Evolutionary conservation across 2,797 vertebrate species (phyloP), one percentile per base, ranked within the genome.

Genomic region (Apogon talboti): DNA sequence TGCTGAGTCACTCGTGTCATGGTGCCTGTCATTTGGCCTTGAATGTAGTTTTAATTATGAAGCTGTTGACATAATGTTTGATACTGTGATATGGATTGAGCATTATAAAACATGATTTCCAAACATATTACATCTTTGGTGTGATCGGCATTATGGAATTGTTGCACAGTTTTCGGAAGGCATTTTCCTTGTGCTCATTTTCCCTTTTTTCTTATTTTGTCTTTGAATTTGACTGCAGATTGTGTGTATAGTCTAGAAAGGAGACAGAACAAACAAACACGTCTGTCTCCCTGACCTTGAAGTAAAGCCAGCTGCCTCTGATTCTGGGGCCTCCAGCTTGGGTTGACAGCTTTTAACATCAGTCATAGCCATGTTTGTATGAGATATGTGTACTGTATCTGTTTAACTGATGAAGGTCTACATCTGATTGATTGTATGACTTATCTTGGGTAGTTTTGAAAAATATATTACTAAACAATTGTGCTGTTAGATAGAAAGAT

Each of bases 1-100:
- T 76, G 82, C 86, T 79, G 81, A 81, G 67, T 86, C 81, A 79
- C 69, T 77, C 38, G 1, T 38, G 37, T 51, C 56, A 49, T 13
- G 38, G 41, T 18, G 42, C 50, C 58, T 54, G 61, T 54, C 63
- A 21, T 52, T 63, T 37, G 3, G 63, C 62, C 44, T 47, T 49
- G n/a, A 45, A 38, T 65, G 19, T 35, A 46, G 52, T 57, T 71
- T 74, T 66, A 74, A 76, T 71, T 55, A 68, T 40, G 11, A 64
- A 53, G 43, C 30, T 55, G 52, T 61, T 61, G 66, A 60, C 45
- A 13, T 38, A n/a, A 15, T 44, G 40, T 64, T 40, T 48, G 43
- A 48, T 52, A 56, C 52, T 65, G 40, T 50, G 41, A 59, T 74
- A 41, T 52, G 30, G 68, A 67, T 43, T 11, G 13, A 53, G 49